Conservation (phyloP, 2,797 vertebrate species). For the Phylloscopus collybita region DNA sequence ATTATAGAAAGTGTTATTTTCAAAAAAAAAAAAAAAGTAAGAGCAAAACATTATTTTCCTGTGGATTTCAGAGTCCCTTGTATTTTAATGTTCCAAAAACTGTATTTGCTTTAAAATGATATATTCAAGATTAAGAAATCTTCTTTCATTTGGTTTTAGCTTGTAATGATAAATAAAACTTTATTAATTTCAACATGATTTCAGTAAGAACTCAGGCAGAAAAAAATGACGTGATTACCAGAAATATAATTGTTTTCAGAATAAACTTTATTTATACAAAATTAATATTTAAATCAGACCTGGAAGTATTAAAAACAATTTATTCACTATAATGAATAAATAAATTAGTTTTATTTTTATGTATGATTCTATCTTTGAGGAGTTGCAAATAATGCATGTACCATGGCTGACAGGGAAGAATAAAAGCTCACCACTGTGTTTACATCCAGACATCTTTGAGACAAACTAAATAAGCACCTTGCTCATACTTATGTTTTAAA, state of each 20-base stretch:
- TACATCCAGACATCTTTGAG: constrained; percentile 49
- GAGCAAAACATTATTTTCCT: constrained; percentile 72
- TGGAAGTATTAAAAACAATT: constrained; percentile 76
- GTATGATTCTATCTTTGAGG: constrained; percentile 78
- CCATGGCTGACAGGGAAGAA: constrained; percentile 33
- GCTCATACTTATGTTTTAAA: constrained; percentile 28
- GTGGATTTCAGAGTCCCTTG: constrained; percentile 71
- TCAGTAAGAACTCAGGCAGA: constrained; percentile 82
- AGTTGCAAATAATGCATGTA: constrained; percentile 58
- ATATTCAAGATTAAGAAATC: constrained; percentile 68
- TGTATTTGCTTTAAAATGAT: constrained; percentile 74
- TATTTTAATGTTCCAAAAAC: constrained; percentile 73
- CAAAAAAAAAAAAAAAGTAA: constrained; percentile 41
- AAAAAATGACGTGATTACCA: constrained; percentile 66
- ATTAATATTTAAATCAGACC: constrained; percentile 78
- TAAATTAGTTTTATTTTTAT: constrained; percentile 80
- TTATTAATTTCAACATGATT: constrained; percentile 76
- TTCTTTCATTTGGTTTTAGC: constrained; percentile 70
- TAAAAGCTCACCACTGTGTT: neutral
- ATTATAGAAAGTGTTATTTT: constrained; percentile 78
- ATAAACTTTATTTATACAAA: constrained; percentile 79
- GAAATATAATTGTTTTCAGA: constrained; percentile 78
- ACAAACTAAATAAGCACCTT: constrained; percentile 48
- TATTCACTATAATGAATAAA: constrained; percentile 82
- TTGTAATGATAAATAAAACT: constrained; percentile 73